These are phyloP conservation scores for Diploscapter pachys DNA, from an alignment of 1,140 invertebrate species.

Conservation along the genomic window DNA sequence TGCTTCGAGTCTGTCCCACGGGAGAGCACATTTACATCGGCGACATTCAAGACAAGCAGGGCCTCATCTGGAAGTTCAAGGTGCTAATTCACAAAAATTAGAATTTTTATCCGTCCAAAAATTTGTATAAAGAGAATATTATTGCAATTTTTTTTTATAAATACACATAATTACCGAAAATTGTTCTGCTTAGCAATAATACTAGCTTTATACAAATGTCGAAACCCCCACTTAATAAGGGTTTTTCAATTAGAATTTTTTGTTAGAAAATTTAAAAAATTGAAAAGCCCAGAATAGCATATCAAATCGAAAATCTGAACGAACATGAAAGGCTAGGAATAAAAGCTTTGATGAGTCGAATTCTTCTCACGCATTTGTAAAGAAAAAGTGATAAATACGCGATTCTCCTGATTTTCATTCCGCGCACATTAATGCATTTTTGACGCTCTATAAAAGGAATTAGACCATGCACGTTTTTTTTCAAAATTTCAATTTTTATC, in stretches of 20 bases:
- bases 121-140: neutral
- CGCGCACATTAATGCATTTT: no score
- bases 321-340: no score
- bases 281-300: no score
- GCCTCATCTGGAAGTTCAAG: constrained; percentile 51
- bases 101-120: neutral
- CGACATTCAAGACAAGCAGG: constrained; percentile 48
- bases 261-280: no score
- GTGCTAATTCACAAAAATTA: constrained; percentile 1
- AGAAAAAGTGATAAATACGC: no score
- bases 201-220: neutral
- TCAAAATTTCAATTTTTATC: no score
- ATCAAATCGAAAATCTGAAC: no score
- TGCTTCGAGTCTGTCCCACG: constrained; percentile 37
- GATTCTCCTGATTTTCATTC: no score
- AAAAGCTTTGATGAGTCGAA: no score
- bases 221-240: neutral
- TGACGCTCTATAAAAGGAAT: no score
- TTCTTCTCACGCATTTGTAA: no score
- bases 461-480: no score
- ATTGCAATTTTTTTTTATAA: neutral
- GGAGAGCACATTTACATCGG: constrained; percentile 45
- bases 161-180: constrained; percentile 2
- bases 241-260: neutral
- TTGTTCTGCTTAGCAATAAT: neutral